Conservation (phyloP, 2,797 vertebrate species). For the Cottoperca gobio region DNA sequence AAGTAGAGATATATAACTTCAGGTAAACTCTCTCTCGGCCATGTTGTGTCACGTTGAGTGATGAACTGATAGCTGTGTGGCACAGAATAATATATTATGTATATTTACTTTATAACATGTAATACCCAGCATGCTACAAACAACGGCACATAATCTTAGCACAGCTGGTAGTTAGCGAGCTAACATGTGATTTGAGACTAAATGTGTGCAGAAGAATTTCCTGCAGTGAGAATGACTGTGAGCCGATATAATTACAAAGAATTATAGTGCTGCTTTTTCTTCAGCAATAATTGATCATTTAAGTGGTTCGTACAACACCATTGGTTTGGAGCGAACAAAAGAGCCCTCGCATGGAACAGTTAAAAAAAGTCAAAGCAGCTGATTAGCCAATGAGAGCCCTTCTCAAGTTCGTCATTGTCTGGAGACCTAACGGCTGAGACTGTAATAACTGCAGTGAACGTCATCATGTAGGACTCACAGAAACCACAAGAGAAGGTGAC, state of each 20-base stretch:
- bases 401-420: no score
- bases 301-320: background rate
- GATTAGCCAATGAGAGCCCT: no score
- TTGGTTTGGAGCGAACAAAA: background rate
- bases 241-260: background rate
- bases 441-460: no score
- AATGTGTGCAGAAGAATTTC: background rate
- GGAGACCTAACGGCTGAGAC: no score
- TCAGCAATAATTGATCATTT: background rate
- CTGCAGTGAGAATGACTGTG: background rate
- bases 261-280: no score
- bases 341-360: no score
- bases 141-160: background rate
- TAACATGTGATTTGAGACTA: background rate
- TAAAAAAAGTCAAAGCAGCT: no score
- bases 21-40: background rate
- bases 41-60: background rate
- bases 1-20: conserved; percentile 6
- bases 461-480: no score
- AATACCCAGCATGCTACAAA: background rate
- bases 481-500: no score
- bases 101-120: no score
- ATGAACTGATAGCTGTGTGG: background rate
- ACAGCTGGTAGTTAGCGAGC: background rate
- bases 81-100: no score